These are phyloP conservation scores for Apus apus DNA, from an alignment of 2,113 vertebrate species.

Conservation along the genomic window DNA sequence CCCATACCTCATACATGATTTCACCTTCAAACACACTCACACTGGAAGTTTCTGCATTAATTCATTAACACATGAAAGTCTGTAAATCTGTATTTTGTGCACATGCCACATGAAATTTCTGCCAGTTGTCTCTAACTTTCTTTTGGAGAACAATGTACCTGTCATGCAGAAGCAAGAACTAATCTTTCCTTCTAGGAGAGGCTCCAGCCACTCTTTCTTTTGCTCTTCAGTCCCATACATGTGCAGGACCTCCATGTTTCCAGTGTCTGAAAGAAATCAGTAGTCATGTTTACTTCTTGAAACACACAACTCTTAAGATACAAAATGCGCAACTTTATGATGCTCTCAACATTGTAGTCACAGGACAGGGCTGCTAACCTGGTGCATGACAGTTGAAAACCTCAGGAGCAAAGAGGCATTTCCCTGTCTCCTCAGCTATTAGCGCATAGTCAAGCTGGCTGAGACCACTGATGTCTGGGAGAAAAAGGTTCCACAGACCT, in stretches of 20 bases:
- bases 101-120: neutral
- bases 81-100: neutral
- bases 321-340: neutral
- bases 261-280: slow-evolving; percentile 80
- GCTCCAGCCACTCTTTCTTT: slow-evolving; percentile 90
- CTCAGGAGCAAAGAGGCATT: slow-evolving; percentile 84
- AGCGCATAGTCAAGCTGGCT: slow-evolving; percentile 91
- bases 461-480: slow-evolving; percentile 87
- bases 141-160: slow-evolving; percentile 74
- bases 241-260: slow-evolving; percentile 95
- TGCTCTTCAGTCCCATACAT: slow-evolving; percentile 91
- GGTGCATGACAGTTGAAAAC: slow-evolving; percentile 96
- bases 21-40: neutral
- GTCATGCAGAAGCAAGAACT: slow-evolving; percentile 96
- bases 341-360: neutral
- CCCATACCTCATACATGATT: neutral
- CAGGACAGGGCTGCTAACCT: slow-evolving; percentile 69
- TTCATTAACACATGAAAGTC: neutral
- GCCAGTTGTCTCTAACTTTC: neutral
- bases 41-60: neutral
- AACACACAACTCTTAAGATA: neutral
- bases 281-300: neutral
- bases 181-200: slow-evolving; percentile 88
- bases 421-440: slow-evolving; percentile 92
- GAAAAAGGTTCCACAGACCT: slow-evolving; percentile 94